A percentile compares a stretch with the other conserved stretches of the same genome.
These are phyloP conservation scores for Atopsyche davidsoni DNA, from an alignment of 1,140 invertebrate genomes.

Conservation along the genomic window DNA sequence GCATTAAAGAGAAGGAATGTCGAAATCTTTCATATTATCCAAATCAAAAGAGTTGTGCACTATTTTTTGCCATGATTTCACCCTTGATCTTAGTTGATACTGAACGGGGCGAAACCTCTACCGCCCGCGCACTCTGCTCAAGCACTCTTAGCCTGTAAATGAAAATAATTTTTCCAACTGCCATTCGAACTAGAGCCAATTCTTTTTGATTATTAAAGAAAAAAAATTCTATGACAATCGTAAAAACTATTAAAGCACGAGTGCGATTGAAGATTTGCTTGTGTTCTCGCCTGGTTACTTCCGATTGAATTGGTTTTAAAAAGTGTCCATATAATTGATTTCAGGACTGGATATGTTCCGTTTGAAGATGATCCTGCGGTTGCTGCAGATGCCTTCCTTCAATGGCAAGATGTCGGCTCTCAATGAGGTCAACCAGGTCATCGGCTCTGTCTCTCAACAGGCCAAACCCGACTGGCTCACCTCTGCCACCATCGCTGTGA, in stretches of 20 bases:
- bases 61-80: too few species aligned
- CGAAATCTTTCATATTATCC: too few species aligned
- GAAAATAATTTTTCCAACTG: too few species aligned
- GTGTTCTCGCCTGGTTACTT: slow-evolving; percentile 6
- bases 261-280: neutral
- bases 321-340: slow-evolving; percentile 53
- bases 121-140: too few species aligned
- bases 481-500: slow-evolving; percentile 86
- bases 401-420: slow-evolving; percentile 99
- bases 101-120: too few species aligned
- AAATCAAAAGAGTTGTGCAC: too few species aligned
- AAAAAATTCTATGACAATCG: too few species aligned
- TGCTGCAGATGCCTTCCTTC: slow-evolving; percentile 95
- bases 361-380: slow-evolving; percentile 91
- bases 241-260: too few species aligned
- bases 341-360: slow-evolving; percentile 91
- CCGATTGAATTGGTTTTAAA: slow-evolving; percentile 5
- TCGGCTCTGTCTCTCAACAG: slow-evolving; percentile 84
- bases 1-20: too few species aligned
- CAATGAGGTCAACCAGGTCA: slow-evolving; percentile 98
- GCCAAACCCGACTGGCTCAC: slow-evolving; percentile 93
- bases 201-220: too few species aligned
- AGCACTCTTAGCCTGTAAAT: too few species aligned
- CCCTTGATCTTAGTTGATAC: slow-evolving; percentile 3
- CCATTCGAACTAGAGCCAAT: too few species aligned